Evolutionary conservation across 1,140 invertebrate genomes (phyloP).

Genomic region (Holcopasites calliopsidis): DNA sequence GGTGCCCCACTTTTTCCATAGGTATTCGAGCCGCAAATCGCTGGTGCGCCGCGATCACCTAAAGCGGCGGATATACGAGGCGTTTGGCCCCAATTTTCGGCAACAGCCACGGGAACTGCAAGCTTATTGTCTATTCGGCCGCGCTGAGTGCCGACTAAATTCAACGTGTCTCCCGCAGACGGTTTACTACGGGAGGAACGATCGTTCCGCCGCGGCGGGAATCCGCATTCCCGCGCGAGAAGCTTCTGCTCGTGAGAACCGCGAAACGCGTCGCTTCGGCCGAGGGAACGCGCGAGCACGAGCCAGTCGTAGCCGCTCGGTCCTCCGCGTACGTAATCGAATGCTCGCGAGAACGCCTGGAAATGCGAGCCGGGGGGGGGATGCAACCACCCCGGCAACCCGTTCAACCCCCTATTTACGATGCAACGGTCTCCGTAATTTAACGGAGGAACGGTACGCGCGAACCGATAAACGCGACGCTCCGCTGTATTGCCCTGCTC

Average conservation of each 20-base stretch:
- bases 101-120: slow-evolving; percentile 1
- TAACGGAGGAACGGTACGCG: slow-evolving; percentile 46
- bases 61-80: slow-evolving; percentile 31
- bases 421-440: slow-evolving; percentile 58
- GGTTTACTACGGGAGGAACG: slow-evolving; percentile 29
- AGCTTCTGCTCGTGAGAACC: slow-evolving; percentile 4
- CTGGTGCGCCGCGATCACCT: slow-evolving; percentile 21
- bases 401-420: slow-evolving; percentile 57
- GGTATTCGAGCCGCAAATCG: background rate
- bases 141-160: slow-evolving; percentile 33
- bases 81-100: slow-evolving; percentile 28
- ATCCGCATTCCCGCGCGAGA: background rate
- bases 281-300: slow-evolving; percentile 21
- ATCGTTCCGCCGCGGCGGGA: slow-evolving; percentile 36
- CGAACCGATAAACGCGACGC: slow-evolving; percentile 54
- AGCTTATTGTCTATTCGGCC: slow-evolving; percentile 37
- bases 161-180: slow-evolving; percentile 49
- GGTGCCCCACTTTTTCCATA: background rate
- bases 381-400: background rate
- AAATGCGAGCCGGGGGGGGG: slow-evolving; percentile 13
- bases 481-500: slow-evolving; percentile 7
- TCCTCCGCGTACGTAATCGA: slow-evolving; percentile 50
- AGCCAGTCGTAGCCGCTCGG: slow-evolving; percentile 28
- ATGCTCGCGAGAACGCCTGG: slow-evolving; percentile 45
- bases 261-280: slow-evolving; percentile 23